Conservation (phyloP, 2,888 invertebrate genomes). For the Pheosia gnoma region DNA sequence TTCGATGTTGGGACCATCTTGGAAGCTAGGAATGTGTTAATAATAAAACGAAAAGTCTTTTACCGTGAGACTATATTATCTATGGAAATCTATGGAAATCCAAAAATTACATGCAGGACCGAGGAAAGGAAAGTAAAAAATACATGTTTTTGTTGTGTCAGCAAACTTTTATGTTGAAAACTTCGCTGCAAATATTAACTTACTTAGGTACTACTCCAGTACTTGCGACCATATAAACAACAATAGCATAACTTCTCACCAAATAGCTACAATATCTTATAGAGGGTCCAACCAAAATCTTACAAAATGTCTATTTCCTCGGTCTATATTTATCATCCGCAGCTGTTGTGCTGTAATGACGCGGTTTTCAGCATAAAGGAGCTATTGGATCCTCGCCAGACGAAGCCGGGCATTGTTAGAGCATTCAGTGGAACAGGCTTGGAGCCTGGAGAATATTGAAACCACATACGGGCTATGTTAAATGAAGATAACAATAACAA, state of each 20-base stretch:
- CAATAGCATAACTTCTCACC: too few species aligned
- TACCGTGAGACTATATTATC: too few species aligned
- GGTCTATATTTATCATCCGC: constrained; percentile 23
- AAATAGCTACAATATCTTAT: too few species aligned
- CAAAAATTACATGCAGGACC: too few species aligned
- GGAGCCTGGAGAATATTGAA: neutral
- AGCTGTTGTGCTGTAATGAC: constrained; percentile 36
- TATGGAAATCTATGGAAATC: too few species aligned
- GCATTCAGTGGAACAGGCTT: constrained; percentile 10
- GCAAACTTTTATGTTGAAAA: too few species aligned
- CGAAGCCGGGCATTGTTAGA: constrained; percentile 22
- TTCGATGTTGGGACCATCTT: neutral
- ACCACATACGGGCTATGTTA: neutral
- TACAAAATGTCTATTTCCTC: neutral
- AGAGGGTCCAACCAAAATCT: neutral
- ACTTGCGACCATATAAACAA: too few species aligned
- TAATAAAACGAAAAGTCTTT: too few species aligned
- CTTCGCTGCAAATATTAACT: too few species aligned
- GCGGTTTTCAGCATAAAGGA: constrained; percentile 34
- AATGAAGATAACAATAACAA: neutral
- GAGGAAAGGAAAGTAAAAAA: too few species aligned
- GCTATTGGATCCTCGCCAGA: constrained; percentile 33
- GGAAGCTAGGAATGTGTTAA: neutral
- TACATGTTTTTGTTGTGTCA: too few species aligned
- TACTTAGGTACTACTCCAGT: too few species aligned